Conservation (phyloP, 2,113 vertebrate species). For the Rattus norvegicus region DNA sequence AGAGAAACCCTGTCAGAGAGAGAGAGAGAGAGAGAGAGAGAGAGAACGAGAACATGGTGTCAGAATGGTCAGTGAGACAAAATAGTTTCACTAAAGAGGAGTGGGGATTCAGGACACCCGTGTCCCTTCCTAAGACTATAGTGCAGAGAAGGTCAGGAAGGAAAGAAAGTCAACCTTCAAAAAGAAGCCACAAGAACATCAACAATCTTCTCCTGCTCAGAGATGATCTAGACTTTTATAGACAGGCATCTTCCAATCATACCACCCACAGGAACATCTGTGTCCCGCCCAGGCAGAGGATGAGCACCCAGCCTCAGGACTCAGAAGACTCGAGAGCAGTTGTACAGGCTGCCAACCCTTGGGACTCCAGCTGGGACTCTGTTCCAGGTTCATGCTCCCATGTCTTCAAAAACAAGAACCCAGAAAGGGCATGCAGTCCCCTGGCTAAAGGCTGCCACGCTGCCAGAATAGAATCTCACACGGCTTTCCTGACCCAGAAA, state of each 20-base stretch:
- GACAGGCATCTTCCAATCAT: background rate
- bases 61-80: background rate
- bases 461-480: constrained; percentile 22
- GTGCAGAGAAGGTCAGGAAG: background rate
- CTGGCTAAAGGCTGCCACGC: background rate
- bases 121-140: background rate
- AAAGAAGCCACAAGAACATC: constrained; percentile 14
- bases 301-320: background rate
- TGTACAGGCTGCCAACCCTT: background rate
- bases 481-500: constrained; percentile 72
- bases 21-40: accelerated
- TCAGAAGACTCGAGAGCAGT: background rate
- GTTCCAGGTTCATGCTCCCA: background rate
- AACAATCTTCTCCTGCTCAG: background rate
- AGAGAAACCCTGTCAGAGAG: background rate
- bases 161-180: background rate
- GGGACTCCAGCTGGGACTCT: accelerated
- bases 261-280: background rate
- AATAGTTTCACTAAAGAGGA: background rate
- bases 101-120: background rate
- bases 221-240: background rate
- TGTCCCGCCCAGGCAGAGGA: background rate
- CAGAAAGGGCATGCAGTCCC: background rate
- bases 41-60: no score
- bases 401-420: background rate